phyloP scores from a whole-genome alignment of 2,797 vertebrate species.

The Brachyalestes nurse region DNA sequence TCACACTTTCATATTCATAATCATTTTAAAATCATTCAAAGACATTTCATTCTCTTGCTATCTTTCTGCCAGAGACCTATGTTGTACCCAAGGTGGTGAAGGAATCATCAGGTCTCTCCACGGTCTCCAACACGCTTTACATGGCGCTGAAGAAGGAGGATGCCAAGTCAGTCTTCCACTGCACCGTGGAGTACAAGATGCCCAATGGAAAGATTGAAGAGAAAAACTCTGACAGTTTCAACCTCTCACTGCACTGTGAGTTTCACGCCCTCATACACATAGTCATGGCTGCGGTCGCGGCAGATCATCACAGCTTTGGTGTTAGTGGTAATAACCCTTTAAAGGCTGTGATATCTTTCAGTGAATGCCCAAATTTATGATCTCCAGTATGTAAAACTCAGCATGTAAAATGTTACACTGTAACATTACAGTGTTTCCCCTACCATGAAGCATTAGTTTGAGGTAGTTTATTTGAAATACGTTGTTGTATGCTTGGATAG shows the following conservation, averaged over 20 bases:
- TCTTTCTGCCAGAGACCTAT: slow-evolving; percentile 74
- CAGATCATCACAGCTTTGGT: too few species aligned
- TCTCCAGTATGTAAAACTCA: too few species aligned
- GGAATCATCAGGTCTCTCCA: slow-evolving; percentile 84
- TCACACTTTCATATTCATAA: too few species aligned
- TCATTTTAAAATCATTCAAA: too few species aligned
- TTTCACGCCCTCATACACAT: slow-evolving; percentile 26
- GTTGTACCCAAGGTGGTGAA: slow-evolving; percentile 78
- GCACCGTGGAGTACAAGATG: slow-evolving; percentile 79
- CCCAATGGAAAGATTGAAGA: slow-evolving; percentile 60
- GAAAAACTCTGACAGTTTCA: slow-evolving; percentile 75
- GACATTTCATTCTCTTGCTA: not conserved
- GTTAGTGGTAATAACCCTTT: too few species aligned
- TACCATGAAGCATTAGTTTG: too few species aligned
- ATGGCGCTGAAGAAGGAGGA: slow-evolving; percentile 80
- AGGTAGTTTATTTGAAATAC: too few species aligned
- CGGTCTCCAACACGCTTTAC: slow-evolving; percentile 80
- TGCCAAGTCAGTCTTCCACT: slow-evolving; percentile 79
- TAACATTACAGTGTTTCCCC: too few species aligned
- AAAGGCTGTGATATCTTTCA: too few species aligned
- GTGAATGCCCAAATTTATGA: too few species aligned
- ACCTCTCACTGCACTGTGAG: slow-evolving; percentile 87
- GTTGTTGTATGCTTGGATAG: too few species aligned
- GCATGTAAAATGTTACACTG: too few species aligned
- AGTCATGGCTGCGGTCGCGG: not conserved